Conservation (phyloP, 53 echinoderm and acorn worm species). For the Pentamera pediparva region DNA sequence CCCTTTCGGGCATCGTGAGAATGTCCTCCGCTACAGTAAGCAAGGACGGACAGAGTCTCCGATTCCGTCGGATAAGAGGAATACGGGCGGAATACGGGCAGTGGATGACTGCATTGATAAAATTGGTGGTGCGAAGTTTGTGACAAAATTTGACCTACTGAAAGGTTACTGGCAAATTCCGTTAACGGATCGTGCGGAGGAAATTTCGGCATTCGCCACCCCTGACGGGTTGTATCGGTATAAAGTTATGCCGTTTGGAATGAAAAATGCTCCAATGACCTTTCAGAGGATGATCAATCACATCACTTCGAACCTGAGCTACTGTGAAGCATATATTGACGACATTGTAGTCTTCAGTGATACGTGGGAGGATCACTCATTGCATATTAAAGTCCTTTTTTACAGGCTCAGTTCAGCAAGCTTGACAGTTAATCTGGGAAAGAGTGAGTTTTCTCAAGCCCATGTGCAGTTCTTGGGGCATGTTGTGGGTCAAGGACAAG, state of each 20-base stretch:
- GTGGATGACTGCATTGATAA: no score
- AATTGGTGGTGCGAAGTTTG: no score
- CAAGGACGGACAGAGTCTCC: no score
- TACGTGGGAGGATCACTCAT: no score
- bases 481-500: conserved; percentile 11
- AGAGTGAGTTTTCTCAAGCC: conserved; percentile 20
- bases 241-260: conserved; percentile 42
- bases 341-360: neutral
- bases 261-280: conserved; percentile 52
- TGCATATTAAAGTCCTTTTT: neutral
- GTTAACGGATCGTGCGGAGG: no score
- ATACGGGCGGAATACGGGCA: no score
- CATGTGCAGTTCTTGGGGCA: conserved; percentile 16
- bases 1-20: no score
- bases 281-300: conserved; percentile 29
- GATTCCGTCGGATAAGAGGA: no score
- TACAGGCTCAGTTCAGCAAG: neutral
- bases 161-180: no score
- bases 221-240: conserved; percentile 34
- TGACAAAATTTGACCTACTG: no score
- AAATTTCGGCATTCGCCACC: conserved; percentile 39
- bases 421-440: conserved; percentile 3
- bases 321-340: neutral
- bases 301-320: no score
- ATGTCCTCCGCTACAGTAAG: no score